phyloP scores from a whole-genome alignment of 2,888 invertebrate species.

The Sericinus montela region DNA sequence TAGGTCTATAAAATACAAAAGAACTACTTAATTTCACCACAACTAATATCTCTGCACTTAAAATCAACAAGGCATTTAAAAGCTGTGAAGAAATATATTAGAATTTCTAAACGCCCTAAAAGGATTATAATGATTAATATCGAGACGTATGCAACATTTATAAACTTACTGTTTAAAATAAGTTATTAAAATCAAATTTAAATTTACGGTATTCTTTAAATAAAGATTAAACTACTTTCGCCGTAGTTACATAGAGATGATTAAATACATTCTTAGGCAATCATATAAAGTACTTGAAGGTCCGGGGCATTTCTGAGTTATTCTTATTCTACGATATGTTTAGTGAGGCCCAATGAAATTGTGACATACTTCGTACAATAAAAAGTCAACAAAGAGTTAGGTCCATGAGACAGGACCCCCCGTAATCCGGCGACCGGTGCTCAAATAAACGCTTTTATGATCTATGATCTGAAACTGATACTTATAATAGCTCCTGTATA shows the following conservation, averaged over 20 bases:
- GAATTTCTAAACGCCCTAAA: constrained; percentile 35
- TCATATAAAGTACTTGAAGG: constrained; percentile 53
- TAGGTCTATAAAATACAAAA: too few relatives aligned
- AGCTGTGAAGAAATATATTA: constrained; percentile 37
- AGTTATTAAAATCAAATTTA: constrained; percentile 72
- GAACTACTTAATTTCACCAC: too few relatives aligned
- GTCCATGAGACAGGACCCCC: constrained; percentile 65
- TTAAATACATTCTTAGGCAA: constrained; percentile 58
- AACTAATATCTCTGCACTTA: neutral
- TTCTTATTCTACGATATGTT: constrained; percentile 54
- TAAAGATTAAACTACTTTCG: constrained; percentile 60
- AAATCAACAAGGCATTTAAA: neutral
- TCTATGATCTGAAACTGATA: constrained; percentile 79
- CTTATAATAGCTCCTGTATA: constrained; percentile 78
- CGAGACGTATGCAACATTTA: constrained; percentile 40
- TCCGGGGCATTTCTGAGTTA: constrained; percentile 52
- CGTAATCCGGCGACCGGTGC: constrained; percentile 51
- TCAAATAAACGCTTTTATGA: constrained; percentile 73
- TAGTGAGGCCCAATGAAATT: constrained; percentile 60
- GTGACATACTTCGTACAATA: constrained; percentile 66
- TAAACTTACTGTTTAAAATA: constrained; percentile 65
- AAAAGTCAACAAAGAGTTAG: constrained; percentile 65
- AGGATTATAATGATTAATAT: constrained; percentile 57
- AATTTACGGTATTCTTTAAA: constrained; percentile 74
- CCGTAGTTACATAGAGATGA: constrained; percentile 43